Evolutionary conservation across 1,140 invertebrate genomes (phyloP).

Genomic region (Pseudomyrmex dendroicus): DNA sequence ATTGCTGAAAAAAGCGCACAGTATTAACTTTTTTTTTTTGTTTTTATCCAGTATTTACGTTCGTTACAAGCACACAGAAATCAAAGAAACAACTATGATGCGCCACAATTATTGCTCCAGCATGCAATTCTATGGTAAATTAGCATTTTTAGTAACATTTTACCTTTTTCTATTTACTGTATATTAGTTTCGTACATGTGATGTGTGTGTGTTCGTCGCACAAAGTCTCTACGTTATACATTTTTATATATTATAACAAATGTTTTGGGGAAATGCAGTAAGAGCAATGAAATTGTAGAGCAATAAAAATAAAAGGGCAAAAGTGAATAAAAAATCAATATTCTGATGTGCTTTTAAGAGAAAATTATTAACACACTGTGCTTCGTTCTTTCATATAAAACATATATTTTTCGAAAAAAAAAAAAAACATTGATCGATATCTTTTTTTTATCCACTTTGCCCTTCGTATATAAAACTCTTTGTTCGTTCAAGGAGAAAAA

Average conservation of each 20-base stretch:
- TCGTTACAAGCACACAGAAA: slow-evolving; percentile 34
- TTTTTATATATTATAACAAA: neutral
- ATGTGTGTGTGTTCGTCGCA: too few species aligned
- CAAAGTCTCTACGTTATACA: too few species aligned
- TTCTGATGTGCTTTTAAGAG: neutral
- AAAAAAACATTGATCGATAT: neutral
- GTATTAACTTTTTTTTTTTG: slow-evolving; percentile 12
- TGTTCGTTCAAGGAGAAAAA: slow-evolving; percentile 11
- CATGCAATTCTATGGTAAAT: slow-evolving; percentile 35
- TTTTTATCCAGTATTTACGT: slow-evolving; percentile 4
- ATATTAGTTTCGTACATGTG: neutral
- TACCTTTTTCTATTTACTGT: neutral
- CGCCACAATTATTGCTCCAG: slow-evolving; percentile 18
- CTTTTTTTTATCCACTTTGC: slow-evolving; percentile 8
- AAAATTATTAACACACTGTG: too few species aligned
- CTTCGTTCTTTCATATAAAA: neutral
- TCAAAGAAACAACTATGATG: slow-evolving; percentile 21
- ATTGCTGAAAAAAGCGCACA: slow-evolving; percentile 28
- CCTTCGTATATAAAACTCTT: neutral
- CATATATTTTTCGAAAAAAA: neutral
- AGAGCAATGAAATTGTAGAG: neutral
- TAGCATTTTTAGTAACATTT: slow-evolving; percentile 10
- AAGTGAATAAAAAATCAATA: neutral
- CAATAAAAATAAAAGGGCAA: neutral
- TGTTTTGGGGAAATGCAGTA: neutral